These are phyloP conservation scores for Edolisoma coerulescens DNA, from an alignment of 2,113 vertebrate species.

Conservation along the genomic window DNA sequence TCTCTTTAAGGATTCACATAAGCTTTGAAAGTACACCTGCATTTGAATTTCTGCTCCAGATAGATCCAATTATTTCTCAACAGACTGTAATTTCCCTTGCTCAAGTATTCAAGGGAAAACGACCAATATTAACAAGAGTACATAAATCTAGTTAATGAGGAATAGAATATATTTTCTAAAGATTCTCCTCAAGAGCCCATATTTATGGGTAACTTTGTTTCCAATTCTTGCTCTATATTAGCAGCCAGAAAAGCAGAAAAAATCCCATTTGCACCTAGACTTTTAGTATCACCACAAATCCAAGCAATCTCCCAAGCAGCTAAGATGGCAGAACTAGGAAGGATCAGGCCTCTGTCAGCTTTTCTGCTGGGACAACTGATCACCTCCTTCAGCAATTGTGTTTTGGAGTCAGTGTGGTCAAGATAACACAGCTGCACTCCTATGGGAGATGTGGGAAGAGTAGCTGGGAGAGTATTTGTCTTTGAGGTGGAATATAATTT, in stretches of 20 bases:
- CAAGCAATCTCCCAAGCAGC: background rate
- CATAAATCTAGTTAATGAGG: constrained; percentile 19
- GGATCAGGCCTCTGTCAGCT: background rate
- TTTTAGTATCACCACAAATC: background rate
- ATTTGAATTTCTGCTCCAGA: background rate
- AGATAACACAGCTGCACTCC: background rate
- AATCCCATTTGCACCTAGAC: background rate
- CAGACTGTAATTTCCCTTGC: background rate
- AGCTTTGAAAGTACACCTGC: background rate
- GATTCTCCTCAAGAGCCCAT: background rate
- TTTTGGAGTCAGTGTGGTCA: background rate
- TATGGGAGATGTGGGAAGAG: background rate
- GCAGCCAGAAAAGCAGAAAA: background rate
- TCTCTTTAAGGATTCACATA: background rate
- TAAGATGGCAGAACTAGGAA: background rate
- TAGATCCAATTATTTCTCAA: background rate
- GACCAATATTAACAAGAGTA: background rate
- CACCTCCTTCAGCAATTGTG: background rate
- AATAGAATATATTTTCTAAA: background rate
- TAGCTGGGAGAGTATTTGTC: background rate
- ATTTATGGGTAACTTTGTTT: background rate
- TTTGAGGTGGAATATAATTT: background rate
- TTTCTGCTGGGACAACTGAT: background rate
- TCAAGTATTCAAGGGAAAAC: background rate
- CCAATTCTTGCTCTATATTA: background rate